A percentile compares a stretch with the other conserved stretches of the same genome.
Evolutionary conservation across 2,113 vertebrate species (phyloP).

Genomic region (Motacilla alba): DNA sequence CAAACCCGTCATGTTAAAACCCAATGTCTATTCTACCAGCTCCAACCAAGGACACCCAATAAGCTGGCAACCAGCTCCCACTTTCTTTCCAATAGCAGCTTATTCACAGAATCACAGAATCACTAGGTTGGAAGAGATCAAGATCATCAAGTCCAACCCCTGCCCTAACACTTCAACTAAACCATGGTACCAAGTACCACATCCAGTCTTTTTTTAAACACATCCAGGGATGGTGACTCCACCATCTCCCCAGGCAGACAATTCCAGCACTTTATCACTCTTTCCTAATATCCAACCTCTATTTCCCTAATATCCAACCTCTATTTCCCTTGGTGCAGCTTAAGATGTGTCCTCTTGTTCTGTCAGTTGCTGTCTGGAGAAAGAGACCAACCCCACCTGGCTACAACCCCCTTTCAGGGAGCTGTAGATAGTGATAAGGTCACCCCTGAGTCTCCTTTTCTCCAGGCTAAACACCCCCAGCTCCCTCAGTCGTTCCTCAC

Average conservation of each 20-base stretch:
- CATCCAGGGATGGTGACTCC: background rate
- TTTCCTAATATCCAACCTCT: background rate
- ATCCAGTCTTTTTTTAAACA: background rate
- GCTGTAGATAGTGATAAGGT: background rate
- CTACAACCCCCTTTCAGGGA: background rate
- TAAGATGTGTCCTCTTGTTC: accelerated
- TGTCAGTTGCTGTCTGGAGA: background rate
- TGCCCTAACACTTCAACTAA: background rate
- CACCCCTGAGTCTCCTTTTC: background rate
- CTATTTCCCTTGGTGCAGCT: accelerated
- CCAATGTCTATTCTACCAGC: background rate
- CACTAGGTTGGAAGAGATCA: background rate
- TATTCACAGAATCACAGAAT: background rate
- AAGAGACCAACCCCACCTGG: background rate
- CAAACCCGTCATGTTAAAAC: background rate
- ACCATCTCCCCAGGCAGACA: accelerated
- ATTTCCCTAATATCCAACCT: background rate
- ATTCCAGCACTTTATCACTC: background rate
- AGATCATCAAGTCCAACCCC: accelerated
- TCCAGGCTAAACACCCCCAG: background rate
- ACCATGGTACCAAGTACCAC: accelerated
- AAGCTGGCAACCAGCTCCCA: background rate
- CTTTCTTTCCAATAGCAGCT: background rate
- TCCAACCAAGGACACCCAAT: background rate
- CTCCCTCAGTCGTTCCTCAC: background rate